These are phyloP conservation scores for Incurvaria masculella DNA, from an alignment of 2,888 invertebrate species.

Conservation along the genomic window DNA sequence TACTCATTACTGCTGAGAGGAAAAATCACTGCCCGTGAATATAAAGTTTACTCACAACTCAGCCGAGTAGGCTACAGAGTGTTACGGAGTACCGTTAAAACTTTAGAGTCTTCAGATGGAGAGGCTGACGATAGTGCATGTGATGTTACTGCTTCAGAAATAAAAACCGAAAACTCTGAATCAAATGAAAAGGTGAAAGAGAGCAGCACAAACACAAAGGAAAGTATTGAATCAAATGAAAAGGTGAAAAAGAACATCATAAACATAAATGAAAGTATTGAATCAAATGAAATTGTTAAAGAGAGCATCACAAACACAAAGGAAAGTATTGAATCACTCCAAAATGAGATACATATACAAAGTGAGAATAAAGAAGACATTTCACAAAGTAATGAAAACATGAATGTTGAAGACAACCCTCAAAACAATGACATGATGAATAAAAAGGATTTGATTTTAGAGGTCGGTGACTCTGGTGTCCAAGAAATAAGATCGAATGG, in stretches of 20 bases:
- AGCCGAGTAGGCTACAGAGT: slow-evolving; percentile 57
- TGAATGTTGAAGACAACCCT: no score
- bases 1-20: slow-evolving; percentile 50
- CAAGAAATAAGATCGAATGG: no score
- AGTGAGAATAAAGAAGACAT: background rate
- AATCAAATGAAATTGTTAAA: background rate
- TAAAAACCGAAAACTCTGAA: no score
- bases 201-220: no score
- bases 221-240: no score
- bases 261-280: no score
- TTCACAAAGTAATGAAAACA: no score
- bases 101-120: background rate
- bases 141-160: background rate
- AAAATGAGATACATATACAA: background rate
- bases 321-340: no score
- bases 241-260: background rate
- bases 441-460: no score
- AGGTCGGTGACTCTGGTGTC: no score
- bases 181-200: background rate
- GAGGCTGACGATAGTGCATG: slow-evolving; percentile 1
- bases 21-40: slow-evolving; percentile 41
- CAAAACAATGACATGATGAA: no score
- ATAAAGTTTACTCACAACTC: slow-evolving; percentile 58
- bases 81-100: slow-evolving; percentile 33
- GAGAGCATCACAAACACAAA: no score